Evolutionary conservation across 2,113 vertebrate species (phyloP), one percentile per base, ranked within the genome.

Genomic region (mouse (Mus musculus)): DNA sequence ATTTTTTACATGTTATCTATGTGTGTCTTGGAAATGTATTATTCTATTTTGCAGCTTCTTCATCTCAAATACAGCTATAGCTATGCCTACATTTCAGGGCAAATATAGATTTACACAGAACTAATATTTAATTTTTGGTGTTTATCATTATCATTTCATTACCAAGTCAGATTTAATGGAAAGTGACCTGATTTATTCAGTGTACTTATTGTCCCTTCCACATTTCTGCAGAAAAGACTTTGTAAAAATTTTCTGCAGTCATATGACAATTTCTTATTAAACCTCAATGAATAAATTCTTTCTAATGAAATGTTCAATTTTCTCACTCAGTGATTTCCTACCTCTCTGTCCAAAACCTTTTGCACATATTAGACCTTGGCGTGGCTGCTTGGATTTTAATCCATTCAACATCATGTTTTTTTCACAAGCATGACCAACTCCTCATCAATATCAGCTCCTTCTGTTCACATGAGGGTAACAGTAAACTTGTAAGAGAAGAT

Each of bases 261-360:
- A 39, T 63, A 77, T 76, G 59, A 95, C 85, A 65, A 95, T 91
- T 97, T 89, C 93, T 87, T 73, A 16, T 69, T 95, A 80, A 90
- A 87, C 54, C n/a, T 73, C 88, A 89, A 94, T 86, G 46, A 95
- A 90, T 69, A 93, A 95, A 65, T 87, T 16, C 13, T 54, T 93
- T 93, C 24, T 78, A 95, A 92, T 65, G 36, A 91, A 97, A 86
- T 54, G 24, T 78, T 93, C 36, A 22, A 52, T 73, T 17, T 73
- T 5, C 39, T 89, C 30, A 93, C 22, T 87, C 28, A 73, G 81
- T 52, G 77, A n/a, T 93, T 91, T 89, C 56, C 7, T 77, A 30
- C 5, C 30, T 52, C 14, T 84, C 10, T 46, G 7, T 89, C 10
- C 14, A 95, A 93, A 94, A 30, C 6, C 17, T 82, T 52, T 52